Base-by-base conservation (phyloP, 2,888 invertebrate genomes). In the Apotomis turbidana region DNA sequence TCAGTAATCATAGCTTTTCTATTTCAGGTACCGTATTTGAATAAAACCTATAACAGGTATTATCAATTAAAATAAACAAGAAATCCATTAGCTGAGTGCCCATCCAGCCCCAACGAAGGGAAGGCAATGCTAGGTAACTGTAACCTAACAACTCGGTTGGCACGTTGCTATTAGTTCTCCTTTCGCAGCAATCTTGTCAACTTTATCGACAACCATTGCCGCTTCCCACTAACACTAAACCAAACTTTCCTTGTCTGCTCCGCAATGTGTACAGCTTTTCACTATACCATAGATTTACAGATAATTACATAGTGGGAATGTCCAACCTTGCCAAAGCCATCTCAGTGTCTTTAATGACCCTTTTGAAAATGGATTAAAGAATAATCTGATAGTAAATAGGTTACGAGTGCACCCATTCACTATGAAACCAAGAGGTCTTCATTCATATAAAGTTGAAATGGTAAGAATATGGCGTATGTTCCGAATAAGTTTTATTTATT, bases 141-240 rank as follows among this genome's bases (percentile, higher is more conserved):
- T 55, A 64, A 61, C 68, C 70, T 73, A 63, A 71, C 73, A 73
- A 67, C 73, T 46, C 41, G 67, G 60, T 71, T 74, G 74, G 76
- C 76, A 58, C 27, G 27, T 70, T 74, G 76, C 76, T 74, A 74
- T 61, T 54, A 62, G 15, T 4, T 36, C 55, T 57, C 27, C 44
- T 4, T 44, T 52, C 10, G 15, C 6, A 49, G 41, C 57, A 8
- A 55, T 41, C 60, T 61, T 51, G n/a, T 13, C 41, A 51, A 67
- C 38, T 57, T 3, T 13, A 13, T 41, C 58, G 8, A 36, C 44
- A 10, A 44, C 55, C 60, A 62, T 68, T 51, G 61, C 61, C 38
- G 67, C n/a, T 55, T 12, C 46, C 9, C 4, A 15, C 44, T 44
- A 55, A 41, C 54, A 44, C n/a, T 12, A 0, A 54, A 6, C 27